Evolutionary conservation across 2,888 invertebrate species (phyloP), one percentile per base, ranked within the genome.

Genomic region (Micropterix aruncella): DNA sequence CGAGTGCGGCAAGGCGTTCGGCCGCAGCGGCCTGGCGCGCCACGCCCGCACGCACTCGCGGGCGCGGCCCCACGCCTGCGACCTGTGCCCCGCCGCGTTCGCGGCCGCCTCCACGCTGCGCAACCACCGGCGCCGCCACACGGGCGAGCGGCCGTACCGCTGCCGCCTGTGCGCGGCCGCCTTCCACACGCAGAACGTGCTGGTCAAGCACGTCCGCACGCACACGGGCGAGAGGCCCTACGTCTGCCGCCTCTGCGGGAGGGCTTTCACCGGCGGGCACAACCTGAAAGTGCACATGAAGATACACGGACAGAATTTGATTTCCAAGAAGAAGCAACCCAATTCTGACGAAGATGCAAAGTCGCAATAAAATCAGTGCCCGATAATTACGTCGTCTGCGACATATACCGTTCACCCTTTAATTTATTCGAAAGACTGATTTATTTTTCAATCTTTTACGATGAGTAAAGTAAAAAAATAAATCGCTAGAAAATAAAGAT

Each of bases 171-270:
- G 74, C 50, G 54, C 55, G 2, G 61, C 59, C 19, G 60, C 56
- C 37, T 74, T 71, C 51, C 67, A 60, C 49, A 57, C 61, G 1
- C 44, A 44, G 1, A 51, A 60, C 18, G 65, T 65, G 37, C 57
- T 71, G 7, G 58, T 60, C 42, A 62, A 66, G 47, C 73, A 74
- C 53, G 57, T 65, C 3, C 52, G 67, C 1, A 59, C 54, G 18
- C 73, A 73, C 47, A 73, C 72, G 37, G 73, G 73, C 65, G 65
- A 62, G 50, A 61, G 62, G 36, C 70, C 69, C 1, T 68, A 63
- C 42, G 61, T 62, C 1, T 70, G 70, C 52, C 58, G 57, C 42
- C 52, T 63, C 19, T 70, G 70, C 49, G 50, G 51, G n/a, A 65
- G 62, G 52, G 64, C 59, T 0, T 70, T 68, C 48, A 66, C 63